Base-by-base conservation (phyloP, 2,888 invertebrate genomes). In the Stenichneumon culpator region DNA sequence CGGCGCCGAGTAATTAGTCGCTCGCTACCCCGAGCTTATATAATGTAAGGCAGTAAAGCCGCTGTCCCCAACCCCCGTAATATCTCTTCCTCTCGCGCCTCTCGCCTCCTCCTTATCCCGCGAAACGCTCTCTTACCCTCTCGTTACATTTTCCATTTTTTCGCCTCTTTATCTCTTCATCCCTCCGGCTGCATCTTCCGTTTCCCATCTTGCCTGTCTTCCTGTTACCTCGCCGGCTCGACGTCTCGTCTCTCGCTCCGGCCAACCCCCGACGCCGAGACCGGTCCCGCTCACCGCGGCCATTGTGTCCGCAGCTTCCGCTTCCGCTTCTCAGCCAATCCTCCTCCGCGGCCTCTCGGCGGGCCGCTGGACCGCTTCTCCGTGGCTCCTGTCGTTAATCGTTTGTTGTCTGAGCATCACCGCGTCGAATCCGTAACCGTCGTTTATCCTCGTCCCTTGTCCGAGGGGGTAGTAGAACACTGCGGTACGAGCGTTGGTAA, bases 1-100 rank as follows among this genome's bases (percentile, higher is more conserved):
- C 92, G 91, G 91, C 92, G 92, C 91, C 92, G 92, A 91, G 92
- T 93, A 93, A 93, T 93, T 93, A 93, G 93, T 93, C 91, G 91
- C 90, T 84, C 85, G 81, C 79, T 84, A 84, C 87, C 82, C 70
- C 63, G 74, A 86, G 83, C 86, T 88, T 84, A 86, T 88, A 88
- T 86, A 86, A 87, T 86, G 86, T 86, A 87, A 88, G 86, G 86
- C 86, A 85, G 84, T 87, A 86, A 86, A 87, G 82, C 82, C 73
- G 57, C 75, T 63, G 25, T 52, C 60, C 67, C 69, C 72, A 63
- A 28, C 28, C 32, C 14, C 60, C 39, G 14, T 16, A 47, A 5
- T 28, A 22, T 57, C n/a, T 60, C 60, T 63, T 16, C 28, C 78
- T 39, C 67, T 54, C 19, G 44, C 44, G 44, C 65, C 28, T 73